Conservation (phyloP, 2,113 vertebrate species). For the Psephotus haematonotus region DNA sequence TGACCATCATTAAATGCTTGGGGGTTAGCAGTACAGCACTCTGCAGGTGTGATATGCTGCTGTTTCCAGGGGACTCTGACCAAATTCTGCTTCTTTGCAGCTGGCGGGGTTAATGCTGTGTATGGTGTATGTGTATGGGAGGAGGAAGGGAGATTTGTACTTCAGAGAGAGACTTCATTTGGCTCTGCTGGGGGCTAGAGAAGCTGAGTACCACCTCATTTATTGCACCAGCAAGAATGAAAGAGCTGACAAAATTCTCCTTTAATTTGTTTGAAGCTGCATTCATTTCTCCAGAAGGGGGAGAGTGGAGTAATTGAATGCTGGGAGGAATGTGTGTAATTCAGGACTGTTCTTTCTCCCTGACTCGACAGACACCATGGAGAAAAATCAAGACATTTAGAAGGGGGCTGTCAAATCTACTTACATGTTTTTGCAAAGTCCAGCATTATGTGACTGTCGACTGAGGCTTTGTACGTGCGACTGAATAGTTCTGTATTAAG, state of each 20-base stretch:
- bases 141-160: neutral
- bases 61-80: neutral
- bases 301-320: neutral
- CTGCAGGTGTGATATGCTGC: neutral
- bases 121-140: neutral
- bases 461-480: neutral
- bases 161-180: neutral
- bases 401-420: neutral
- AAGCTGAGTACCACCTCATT: neutral
- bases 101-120: neutral
- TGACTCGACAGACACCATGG: neutral
- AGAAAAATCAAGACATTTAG: neutral
- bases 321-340: neutral
- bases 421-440: neutral
- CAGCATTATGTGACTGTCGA: neutral
- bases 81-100: neutral
- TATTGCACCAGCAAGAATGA: neutral
- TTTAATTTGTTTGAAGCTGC: slow-evolving; percentile 4
- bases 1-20: neutral
- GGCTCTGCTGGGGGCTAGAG: neutral
- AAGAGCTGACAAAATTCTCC: neutral
- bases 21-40: fast-evolving
- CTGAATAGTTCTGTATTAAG: neutral
- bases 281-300: slow-evolving; percentile 62
- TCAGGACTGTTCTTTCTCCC: neutral